phyloP scores from a whole-genome alignment of 2,888 invertebrate species.

The Xestoiulus laeticollis region DNA sequence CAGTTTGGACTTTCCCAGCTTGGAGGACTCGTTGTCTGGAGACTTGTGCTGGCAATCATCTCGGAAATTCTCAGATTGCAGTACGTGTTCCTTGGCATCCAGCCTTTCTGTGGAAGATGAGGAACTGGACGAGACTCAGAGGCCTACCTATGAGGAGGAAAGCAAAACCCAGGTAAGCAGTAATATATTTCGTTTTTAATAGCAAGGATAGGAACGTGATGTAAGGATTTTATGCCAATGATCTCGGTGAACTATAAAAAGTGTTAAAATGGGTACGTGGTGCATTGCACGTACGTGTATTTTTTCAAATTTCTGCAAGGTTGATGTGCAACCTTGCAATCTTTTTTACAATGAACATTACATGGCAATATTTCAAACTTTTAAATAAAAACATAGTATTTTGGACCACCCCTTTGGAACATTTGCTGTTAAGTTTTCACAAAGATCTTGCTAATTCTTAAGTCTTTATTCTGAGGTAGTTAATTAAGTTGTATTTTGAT shows the following conservation, averaged over 20 bases:
- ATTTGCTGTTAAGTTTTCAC: too few relatives aligned
- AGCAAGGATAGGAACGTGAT: neutral
- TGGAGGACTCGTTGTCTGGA: neutral
- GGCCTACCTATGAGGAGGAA: conserved; percentile 8
- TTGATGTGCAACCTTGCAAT: too few relatives aligned
- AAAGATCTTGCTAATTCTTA: too few relatives aligned
- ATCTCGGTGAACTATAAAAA: neutral
- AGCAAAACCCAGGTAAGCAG: neutral
- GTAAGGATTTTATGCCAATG: neutral
- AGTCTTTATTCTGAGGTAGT: too few relatives aligned
- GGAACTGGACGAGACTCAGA: conserved; percentile 30
- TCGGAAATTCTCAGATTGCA: conserved; percentile 77
- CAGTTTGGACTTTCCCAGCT: conserved; percentile 42
- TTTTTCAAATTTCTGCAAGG: neutral
- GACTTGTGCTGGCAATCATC: conserved; percentile 69
- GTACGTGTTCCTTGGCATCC: conserved; percentile 61
- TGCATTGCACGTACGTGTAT: neutral
- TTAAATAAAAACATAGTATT: too few relatives aligned
- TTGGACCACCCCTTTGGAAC: too few relatives aligned
- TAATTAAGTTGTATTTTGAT: too few relatives aligned
- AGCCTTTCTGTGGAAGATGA: conserved; percentile 55
- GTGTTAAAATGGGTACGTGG: neutral
- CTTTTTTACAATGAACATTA: too few relatives aligned
- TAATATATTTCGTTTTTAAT: neutral
- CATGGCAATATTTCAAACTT: too few relatives aligned